These are phyloP conservation scores for Drosophila pseudotalamancana DNA, from an alignment of 2,888 invertebrate genomes.

Conservation along the genomic window DNA sequence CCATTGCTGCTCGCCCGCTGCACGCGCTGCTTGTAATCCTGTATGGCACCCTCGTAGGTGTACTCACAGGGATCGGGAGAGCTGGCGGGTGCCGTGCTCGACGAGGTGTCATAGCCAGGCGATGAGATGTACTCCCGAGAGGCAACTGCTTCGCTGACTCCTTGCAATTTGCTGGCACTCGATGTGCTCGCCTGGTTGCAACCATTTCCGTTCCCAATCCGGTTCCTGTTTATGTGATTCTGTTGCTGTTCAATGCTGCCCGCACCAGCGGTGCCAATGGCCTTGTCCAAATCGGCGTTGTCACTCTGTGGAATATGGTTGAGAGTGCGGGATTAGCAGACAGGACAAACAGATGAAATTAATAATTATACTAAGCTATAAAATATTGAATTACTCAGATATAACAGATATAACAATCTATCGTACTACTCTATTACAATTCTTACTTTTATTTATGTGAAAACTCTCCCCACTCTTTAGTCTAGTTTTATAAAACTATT, in stretches of 20 bases:
- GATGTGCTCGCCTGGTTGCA: slow-evolving; percentile 49
- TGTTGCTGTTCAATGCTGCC: slow-evolving; percentile 55
- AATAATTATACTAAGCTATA: too few species aligned
- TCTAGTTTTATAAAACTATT: too few species aligned
- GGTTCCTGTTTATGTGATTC: slow-evolving; percentile 66
- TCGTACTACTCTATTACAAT: too few species aligned
- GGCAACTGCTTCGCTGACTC: slow-evolving; percentile 20
- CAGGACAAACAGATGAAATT: too few species aligned
- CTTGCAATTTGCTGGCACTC: slow-evolving; percentile 25
- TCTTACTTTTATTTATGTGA: too few species aligned
- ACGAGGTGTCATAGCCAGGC: slow-evolving; percentile 88
- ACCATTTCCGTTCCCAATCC: slow-evolving; percentile 47
- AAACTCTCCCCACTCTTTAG: too few species aligned
- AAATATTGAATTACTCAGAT: too few species aligned
- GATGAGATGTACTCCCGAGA: slow-evolving; percentile 82
- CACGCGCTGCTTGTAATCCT: slow-evolving; percentile 92
- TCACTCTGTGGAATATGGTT: slow-evolving; percentile 85
- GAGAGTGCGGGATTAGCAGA: neutral
- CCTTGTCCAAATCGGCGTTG: slow-evolving; percentile 85
- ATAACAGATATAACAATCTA: too few species aligned
- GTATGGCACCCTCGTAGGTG: slow-evolving; percentile 94
- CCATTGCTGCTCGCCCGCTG: slow-evolving; percentile 85
- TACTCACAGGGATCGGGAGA: slow-evolving; percentile 91
- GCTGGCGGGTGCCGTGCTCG: slow-evolving; percentile 88
- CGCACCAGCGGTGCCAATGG: slow-evolving; percentile 55